Conservation (phyloP, 1,140 invertebrate species). For the Aphelenchoides avenae region DNA sequence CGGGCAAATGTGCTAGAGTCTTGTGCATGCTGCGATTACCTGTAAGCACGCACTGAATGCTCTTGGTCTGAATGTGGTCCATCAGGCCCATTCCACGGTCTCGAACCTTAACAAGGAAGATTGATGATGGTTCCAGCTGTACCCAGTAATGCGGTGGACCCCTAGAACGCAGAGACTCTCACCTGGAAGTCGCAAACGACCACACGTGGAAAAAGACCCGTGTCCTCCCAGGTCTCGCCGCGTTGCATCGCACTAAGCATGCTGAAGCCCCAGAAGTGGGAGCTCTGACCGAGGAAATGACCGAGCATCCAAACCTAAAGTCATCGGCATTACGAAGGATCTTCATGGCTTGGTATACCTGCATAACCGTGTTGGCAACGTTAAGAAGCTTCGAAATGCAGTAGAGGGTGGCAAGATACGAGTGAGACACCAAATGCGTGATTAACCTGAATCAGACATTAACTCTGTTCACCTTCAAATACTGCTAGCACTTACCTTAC, state of each 20-base stretch:
- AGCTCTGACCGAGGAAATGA: conserved; percentile 23
- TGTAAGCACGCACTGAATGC: neutral
- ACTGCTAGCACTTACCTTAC: neutral
- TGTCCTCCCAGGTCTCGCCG: conserved; percentile 38
- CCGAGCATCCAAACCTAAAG: conserved; percentile 22
- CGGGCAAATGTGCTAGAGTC: too few species aligned
- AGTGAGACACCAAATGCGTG: conserved; percentile 4
- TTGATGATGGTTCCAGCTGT: neutral
- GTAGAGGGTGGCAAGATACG: conserved; percentile 31
- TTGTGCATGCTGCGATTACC: conserved; percentile 42
- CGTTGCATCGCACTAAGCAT: conserved; percentile 12
- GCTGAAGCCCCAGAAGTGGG: conserved; percentile 28
- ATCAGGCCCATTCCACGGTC: neutral
- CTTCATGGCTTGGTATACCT: conserved; percentile 10
- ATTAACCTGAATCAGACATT: conserved; percentile 14
- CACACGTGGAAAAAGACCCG: conserved; percentile 47
- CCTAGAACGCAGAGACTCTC: neutral
- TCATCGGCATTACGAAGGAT: neutral
- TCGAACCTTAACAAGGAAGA: conserved; percentile 13
- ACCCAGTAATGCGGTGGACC: neutral
- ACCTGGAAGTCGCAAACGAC: conserved; percentile 52
- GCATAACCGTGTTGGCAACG: conserved; percentile 25
- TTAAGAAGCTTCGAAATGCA: conserved; percentile 31
- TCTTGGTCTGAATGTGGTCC: conserved; percentile 20
- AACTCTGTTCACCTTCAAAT: conserved; percentile 4